Conservation (phyloP, 2,113 vertebrate species). For the Cavia aperea region DNA sequence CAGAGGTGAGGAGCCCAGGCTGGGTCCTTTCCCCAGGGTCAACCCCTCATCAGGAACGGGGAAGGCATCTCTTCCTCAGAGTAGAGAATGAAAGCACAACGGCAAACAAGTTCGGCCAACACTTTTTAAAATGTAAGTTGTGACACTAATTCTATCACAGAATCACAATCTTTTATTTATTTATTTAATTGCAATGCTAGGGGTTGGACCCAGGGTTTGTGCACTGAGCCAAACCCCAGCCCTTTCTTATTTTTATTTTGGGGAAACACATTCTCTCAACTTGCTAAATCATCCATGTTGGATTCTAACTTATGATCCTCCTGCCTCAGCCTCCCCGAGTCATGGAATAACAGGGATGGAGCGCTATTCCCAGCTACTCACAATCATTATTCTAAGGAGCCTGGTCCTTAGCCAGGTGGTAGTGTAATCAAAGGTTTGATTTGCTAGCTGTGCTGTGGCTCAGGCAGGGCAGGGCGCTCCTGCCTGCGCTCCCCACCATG, state of each 20-base stretch:
- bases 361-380: neutral
- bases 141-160: neutral
- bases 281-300: neutral
- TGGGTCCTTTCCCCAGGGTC: neutral
- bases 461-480: neutral
- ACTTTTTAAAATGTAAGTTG: neutral
- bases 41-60: neutral
- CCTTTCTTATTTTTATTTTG: neutral
- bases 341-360: neutral
- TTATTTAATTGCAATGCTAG: neutral
- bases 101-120: neutral
- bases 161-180: neutral
- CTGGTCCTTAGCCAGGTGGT: neutral
- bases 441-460: neutral
- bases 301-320: neutral
- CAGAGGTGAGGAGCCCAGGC: neutral
- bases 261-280: neutral
- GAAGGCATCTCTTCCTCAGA: neutral
- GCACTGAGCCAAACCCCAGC: neutral
- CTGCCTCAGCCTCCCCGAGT: neutral
- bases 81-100: no score
- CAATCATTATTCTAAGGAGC: neutral
- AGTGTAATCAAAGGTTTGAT: neutral
- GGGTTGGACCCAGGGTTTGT: neutral
- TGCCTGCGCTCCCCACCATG: neutral